Evolutionary conservation across 2,797 vertebrate genomes (phyloP), one percentile per base, ranked within the genome.

Genomic region (Enteromius paludinosus): DNA sequence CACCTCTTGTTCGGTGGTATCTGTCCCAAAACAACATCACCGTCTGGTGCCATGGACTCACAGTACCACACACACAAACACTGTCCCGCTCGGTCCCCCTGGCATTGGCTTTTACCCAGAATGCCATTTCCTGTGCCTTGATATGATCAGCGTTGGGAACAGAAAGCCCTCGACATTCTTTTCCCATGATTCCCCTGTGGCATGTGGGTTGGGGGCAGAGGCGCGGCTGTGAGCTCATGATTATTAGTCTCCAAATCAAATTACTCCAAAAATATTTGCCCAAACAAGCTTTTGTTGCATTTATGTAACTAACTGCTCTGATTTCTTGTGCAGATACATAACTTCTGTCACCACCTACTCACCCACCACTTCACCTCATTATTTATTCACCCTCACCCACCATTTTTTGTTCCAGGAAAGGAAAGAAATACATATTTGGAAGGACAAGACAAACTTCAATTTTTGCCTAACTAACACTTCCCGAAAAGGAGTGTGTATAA

Each of bases 101-200:
- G 49, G 86, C 78, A 84, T 87, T 92, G 92, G 93, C 92, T 89
- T 87, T 78, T 87, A 90, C 90, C 92, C 93, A 93, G 84, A 90
- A 88, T 89, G 90, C 90, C 90, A 91, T 92, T 92, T 94, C 92
- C 92, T 91, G 89, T 88, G 87, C 90, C 92, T 89, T 90, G 94
- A 95, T 95, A 93, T 90, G 91, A 95, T 94, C 93, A 87, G 87
- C 80, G 78, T 86, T 45, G 70, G 90, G 89, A 92, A 77, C 79
- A 90, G 90, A 88, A 87, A 91, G 90, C 90, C 85, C 89, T 90
- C 90, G 85, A 92, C 92, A 93, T 94, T 93, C 90, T 93, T 93
- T 94, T 94, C 93, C 92, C 93, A 94, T 94, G 92, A 94, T 92
- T 92, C 93, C 91, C 91, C 84, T 91, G 90, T 92, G 90, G 92